phyloP scores from a whole-genome alignment of 2,113 vertebrate species.

The Coptodon bakossiorum region DNA sequence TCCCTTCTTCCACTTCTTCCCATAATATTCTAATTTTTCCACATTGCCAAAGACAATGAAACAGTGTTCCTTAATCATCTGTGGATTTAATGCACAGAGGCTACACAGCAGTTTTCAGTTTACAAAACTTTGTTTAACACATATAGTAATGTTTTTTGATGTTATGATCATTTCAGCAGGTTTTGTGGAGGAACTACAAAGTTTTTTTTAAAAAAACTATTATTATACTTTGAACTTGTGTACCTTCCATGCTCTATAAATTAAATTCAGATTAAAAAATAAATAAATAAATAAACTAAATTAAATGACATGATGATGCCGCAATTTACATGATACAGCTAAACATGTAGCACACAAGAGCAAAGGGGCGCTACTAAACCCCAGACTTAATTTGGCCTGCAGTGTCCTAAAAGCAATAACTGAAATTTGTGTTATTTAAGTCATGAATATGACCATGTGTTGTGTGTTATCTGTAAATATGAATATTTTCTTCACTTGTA shows the following conservation, averaged over 20 bases:
- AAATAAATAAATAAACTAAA: background rate
- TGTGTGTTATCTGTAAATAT: background rate
- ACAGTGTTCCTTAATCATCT: background rate
- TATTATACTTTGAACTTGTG: background rate
- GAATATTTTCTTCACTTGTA: background rate
- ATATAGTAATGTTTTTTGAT: background rate
- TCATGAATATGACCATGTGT: background rate
- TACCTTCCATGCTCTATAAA: background rate
- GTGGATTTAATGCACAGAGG: background rate
- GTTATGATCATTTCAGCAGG: background rate
- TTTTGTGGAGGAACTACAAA: background rate
- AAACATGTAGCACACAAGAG: background rate
- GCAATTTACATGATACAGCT: background rate
- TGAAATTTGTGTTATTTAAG: background rate
- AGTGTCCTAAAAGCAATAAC: background rate
- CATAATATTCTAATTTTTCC: background rate
- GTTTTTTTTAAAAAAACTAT: rapidly evolving
- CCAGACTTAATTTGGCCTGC: background rate
- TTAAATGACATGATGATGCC: rapidly evolving
- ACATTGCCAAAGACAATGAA: background rate
- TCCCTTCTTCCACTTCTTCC: background rate
- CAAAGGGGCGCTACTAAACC: background rate
- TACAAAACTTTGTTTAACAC: background rate
- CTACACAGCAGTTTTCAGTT: background rate
- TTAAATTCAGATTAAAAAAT: background rate